These are phyloP conservation scores for Puffinus mauretanicus DNA, from an alignment of 2,113 vertebrate genomes.

Conservation along the genomic window DNA sequence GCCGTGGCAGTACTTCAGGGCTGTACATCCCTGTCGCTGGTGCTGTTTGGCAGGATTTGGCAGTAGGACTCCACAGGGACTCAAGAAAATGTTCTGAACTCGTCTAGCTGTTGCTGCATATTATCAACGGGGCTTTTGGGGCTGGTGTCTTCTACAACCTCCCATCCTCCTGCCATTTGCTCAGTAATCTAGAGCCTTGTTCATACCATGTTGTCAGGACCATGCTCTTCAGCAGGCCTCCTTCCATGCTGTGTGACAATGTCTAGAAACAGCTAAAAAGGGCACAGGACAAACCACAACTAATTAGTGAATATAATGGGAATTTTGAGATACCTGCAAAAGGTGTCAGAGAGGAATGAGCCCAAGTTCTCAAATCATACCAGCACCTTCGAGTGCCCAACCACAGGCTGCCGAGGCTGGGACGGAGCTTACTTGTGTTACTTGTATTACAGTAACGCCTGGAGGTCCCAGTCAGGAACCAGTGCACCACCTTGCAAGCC, in stretches of 20 bases:
- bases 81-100: not conserved
- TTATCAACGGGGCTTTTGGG: fast-evolving
- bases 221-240: not conserved
- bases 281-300: not conserved
- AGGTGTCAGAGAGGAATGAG: not conserved
- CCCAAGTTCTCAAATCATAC: not conserved
- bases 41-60: not conserved
- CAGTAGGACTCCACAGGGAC: not conserved
- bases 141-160: not conserved
- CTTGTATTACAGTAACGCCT: not conserved
- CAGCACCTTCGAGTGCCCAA: not conserved
- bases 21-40: fast-evolving
- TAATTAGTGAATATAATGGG: not conserved
- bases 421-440: not conserved
- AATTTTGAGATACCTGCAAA: not conserved
- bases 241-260: not conserved
- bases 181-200: not conserved
- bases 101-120: fast-evolving
- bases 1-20: not conserved
- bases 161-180: not conserved
- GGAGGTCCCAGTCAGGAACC: not conserved
- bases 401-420: not conserved
- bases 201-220: not conserved
- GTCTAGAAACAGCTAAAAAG: not conserved
- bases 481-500: not conserved